A percentile compares a stretch with the other conserved stretches of the same genome.
Evolutionary conservation across 2,113 vertebrate species (phyloP).

Genomic region (Saccopteryx bilineata): DNA sequence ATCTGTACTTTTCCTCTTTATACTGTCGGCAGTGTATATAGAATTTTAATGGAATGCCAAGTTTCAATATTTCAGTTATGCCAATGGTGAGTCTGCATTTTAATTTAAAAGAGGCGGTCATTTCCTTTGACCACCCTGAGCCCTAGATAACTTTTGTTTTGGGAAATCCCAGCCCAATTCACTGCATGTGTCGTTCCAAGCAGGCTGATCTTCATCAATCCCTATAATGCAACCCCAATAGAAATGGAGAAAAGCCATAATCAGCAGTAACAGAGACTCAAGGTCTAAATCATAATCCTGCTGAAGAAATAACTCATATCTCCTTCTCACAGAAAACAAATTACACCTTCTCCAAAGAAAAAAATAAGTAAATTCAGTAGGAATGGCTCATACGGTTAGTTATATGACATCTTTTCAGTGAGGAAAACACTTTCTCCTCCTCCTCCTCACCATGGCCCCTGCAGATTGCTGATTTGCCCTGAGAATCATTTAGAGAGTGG

Average conservation of each 20-base stretch:
- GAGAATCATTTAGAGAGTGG: neutral
- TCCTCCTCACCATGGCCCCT: neutral
- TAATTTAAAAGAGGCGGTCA: neutral
- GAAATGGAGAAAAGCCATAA: neutral
- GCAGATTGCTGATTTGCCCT: neutral
- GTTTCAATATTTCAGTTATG: neutral
- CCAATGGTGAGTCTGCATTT: neutral
- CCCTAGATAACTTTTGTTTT: constrained; percentile 31
- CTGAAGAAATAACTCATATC: neutral
- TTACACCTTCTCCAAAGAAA: neutral
- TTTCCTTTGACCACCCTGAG: neutral
- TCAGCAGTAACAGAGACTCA: constrained; percentile 4
- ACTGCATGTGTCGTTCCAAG: neutral
- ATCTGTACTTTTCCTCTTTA: neutral
- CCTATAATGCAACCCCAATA: neutral
- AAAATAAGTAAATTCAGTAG: constrained; percentile 36
- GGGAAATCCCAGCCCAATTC: neutral
- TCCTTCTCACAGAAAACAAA: constrained; percentile 17
- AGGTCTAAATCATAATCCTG: neutral
- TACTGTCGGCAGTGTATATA: neutral
- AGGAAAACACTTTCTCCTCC: neutral
- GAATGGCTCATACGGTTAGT: neutral
- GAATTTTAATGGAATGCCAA: constrained; percentile 6
- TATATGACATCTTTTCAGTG: neutral
- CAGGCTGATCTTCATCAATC: neutral